phyloP scores from a whole-genome alignment of 2,113 vertebrate genomes.

The Pholis gunnellus region DNA sequence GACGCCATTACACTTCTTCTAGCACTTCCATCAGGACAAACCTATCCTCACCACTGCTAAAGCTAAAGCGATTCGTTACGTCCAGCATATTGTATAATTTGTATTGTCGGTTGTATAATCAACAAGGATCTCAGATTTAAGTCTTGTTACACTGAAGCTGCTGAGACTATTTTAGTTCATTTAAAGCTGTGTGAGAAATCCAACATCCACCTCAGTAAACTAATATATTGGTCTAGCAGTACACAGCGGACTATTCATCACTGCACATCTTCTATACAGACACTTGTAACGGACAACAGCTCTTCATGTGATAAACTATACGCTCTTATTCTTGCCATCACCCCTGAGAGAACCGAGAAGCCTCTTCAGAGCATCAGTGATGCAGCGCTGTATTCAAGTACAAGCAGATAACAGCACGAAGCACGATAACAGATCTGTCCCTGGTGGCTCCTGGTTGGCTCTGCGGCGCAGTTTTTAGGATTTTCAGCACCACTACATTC shows the following conservation, averaged over 20 bases:
- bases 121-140: background rate
- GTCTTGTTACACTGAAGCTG: background rate
- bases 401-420: constrained; percentile 1
- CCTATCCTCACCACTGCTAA: too few relatives aligned
- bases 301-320: constrained; percentile 35
- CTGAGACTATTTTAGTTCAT: background rate
- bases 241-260: background rate
- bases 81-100: background rate
- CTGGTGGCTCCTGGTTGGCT: constrained; percentile 37
- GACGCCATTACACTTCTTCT: background rate
- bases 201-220: background rate
- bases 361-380: constrained; percentile 53
- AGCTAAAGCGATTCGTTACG: too few relatives aligned
- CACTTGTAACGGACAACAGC: constrained; percentile 24
- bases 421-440: constrained; percentile 60
- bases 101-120: background rate
- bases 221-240: background rate
- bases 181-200: constrained; percentile 10
- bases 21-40: too few relatives aligned
- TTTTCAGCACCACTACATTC: constrained; percentile 63
- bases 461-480: constrained; percentile 20
- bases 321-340: constrained; percentile 20
- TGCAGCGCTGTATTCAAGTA: constrained; percentile 18
- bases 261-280: background rate
- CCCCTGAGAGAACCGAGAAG: constrained; percentile 35